Base-by-base conservation (phyloP, 2,113 vertebrate genomes). In the Phalacrocorax pelagicus region DNA sequence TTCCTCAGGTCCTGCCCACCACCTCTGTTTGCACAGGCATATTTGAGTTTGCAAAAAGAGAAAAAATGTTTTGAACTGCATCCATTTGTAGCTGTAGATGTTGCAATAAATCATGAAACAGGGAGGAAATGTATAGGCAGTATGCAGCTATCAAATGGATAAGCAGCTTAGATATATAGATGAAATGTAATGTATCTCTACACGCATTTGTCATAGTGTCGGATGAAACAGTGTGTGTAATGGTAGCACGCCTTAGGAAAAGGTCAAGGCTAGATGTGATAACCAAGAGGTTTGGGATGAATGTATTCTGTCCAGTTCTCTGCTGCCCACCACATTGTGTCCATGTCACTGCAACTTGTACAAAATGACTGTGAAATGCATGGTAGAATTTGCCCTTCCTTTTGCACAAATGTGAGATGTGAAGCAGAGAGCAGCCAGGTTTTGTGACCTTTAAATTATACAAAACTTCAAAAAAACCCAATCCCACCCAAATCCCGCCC, bases 251-350 rank as follows among this genome's bases (percentile, higher is more conserved):
- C 19, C 9, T 57, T 21, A 6, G 54, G 38, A 90, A 27, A 2
- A 51, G 36, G 13, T 42, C 72, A 67, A 36, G 40, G 36, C 32
- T 89, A 42, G 54, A 12, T 32, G 52, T 42, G 54, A 29, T 26
- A 49, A 47, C 21, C 34, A 40, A 2, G 44, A 61, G 16, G n/a
- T 57, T 74, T 62, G 72, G 38, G 29, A 12, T 42, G 11, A 49
- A 38, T 40, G 18, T 61, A 7, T 67, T 61, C 27, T 74, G 65
- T 49, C 72, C 61, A 19, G 59, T 75, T 94, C 91, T 92, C 86
- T 94, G 86, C 86, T 92, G 91, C 73, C 80, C 81, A 92, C 73
- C 73, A 85, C 81, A 26, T 24, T 23, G 20, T 65, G 58, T 66
- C 84, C 47, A 2, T 1, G 15, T 46, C 70, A 24, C 84, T 89